Base-by-base conservation (phyloP, 2,797 vertebrate genomes). In the Acanthis flammea region DNA sequence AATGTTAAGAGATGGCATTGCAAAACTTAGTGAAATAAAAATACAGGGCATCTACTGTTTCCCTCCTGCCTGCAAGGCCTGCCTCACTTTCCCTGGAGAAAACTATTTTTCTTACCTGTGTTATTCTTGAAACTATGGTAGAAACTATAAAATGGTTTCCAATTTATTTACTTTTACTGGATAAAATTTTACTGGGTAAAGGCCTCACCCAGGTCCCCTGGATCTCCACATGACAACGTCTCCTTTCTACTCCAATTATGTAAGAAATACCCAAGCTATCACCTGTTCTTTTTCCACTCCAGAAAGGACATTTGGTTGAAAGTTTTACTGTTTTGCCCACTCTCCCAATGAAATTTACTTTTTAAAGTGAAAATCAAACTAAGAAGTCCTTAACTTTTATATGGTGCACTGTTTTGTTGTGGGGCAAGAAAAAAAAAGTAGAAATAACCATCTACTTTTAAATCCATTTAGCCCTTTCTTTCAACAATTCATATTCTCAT, bases 381-480 rank as follows among this genome's bases (percentile, higher is more conserved):
- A 11, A 70, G 28, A 90, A 47, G 7, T 19, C 22, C 12, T 68
- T 82, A 41, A 39, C 15, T 89, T 57, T 39, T 37, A 25, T 41
- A 44, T 21, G 3, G 31, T 28, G 39, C 4, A 5, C 6, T 14
- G 22, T 37, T 45, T 37, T 67, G 24, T 5, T 27, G 1, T 66
- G 42, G 7, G 21, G 25, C n/a, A 30, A 54, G 33, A 25, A 25
- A 50, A 50, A 50, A 10, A 22, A 76, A 10, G 14, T 31, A 63
- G 27, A 80, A 93, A 62, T 62, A 79, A 28, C 3, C 9, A n/a
- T 42, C 37, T 79, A 17, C 33, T 89, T 88, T 88, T 73, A 44
- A 61, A 70, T 55, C 31, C 15, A 7, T 48, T 72, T 76, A 41
- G 44, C 31, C 15, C 5, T 75, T 79, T 85, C 51, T 37, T 50